Percentiles rank a stretch among this genome's conserved stretches.
Evolutionary conservation across 2,888 invertebrate species (phyloP).

Genomic region (Morpho deidamia): DNA sequence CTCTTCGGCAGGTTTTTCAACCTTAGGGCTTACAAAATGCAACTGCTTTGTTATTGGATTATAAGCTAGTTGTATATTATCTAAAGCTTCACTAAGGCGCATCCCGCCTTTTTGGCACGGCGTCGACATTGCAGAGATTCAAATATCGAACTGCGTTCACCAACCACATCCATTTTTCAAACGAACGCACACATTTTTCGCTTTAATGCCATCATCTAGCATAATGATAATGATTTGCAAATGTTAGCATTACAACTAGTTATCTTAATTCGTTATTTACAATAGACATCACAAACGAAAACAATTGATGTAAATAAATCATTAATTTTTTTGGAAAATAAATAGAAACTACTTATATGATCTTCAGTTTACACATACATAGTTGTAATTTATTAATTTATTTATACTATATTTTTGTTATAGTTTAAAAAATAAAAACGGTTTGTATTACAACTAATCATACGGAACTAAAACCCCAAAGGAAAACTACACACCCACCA

Average conservation of each 20-base stretch:
- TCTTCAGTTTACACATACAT: conserved; percentile 3
- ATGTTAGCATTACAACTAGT: conserved; percentile 12
- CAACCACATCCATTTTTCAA: conserved; percentile 46
- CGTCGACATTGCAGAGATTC: conserved; percentile 50
- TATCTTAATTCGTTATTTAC: conserved; percentile 22
- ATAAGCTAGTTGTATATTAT: conserved; percentile 86
- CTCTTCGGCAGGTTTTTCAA: conserved; percentile 51
- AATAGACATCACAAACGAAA: conserved; percentile 22
- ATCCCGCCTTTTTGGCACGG: conserved; percentile 75
- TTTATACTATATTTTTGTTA: conserved; percentile 15
- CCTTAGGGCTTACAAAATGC: conserved; percentile 78
- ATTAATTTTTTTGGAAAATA: conserved; percentile 8
- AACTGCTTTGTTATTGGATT: conserved; percentile 86
- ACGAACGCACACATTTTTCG: conserved; percentile 8
- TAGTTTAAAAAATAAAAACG: conserved; percentile 20
- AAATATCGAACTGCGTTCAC: conserved; percentile 36
- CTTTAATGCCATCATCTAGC: conserved; percentile 15
- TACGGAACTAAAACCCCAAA: conserved; percentile 33
- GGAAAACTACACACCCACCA: conserved; percentile 68
- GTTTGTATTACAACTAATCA: conserved; percentile 36
- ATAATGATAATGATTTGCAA: conserved; percentile 18
- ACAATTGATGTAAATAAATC: conserved; percentile 21
- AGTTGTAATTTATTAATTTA: conserved; percentile 4
- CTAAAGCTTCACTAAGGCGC: conserved; percentile 83
- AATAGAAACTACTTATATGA: conserved; percentile 6